Percentiles rank a stretch among this genome's conserved stretches.
phyloP scores from a whole-genome alignment of 2,888 invertebrate genomes.

The Sminthurides aquaticus region DNA sequence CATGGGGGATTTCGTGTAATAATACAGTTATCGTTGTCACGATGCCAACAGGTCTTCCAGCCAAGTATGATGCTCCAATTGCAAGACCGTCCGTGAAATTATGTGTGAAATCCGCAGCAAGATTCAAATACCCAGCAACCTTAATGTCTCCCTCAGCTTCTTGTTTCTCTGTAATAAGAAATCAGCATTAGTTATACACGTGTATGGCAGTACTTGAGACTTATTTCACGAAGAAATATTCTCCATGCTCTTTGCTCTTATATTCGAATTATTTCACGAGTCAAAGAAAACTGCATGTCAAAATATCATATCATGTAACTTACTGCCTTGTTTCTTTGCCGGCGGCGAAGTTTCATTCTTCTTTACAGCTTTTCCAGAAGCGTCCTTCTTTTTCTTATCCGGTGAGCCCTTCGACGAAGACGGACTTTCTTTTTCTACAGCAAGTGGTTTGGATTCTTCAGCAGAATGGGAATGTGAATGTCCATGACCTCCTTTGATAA shows the following conservation, averaged over 20 bases:
- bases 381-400: constrained; percentile 10
- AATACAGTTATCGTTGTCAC: constrained; percentile 93
- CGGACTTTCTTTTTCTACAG: constrained; percentile 17
- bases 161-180: constrained; percentile 12
- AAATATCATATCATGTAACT: neutral
- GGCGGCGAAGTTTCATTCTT: constrained; percentile 16
- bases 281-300: no score
- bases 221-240: neutral
- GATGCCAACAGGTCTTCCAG: constrained; percentile 75
- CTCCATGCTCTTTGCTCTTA: no score
- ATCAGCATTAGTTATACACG: neutral
- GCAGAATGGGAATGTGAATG: constrained; percentile 58
- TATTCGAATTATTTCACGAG: no score
- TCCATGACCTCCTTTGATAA: constrained; percentile 73
- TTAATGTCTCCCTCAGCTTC: constrained; percentile 54
- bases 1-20: constrained; percentile 95
- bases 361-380: constrained; percentile 1
- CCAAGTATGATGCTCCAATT: constrained; percentile 94
- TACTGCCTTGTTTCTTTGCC: constrained; percentile 5
- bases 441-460: constrained; percentile 8
- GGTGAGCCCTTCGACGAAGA: neutral
- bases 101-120: constrained; percentile 96
- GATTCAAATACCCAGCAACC: constrained; percentile 87
- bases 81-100: constrained; percentile 99
- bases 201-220: no score